These are phyloP conservation scores for Caenorhabditis inopinata DNA, from an alignment of 1,140 invertebrate species.

Conservation along the genomic window DNA sequence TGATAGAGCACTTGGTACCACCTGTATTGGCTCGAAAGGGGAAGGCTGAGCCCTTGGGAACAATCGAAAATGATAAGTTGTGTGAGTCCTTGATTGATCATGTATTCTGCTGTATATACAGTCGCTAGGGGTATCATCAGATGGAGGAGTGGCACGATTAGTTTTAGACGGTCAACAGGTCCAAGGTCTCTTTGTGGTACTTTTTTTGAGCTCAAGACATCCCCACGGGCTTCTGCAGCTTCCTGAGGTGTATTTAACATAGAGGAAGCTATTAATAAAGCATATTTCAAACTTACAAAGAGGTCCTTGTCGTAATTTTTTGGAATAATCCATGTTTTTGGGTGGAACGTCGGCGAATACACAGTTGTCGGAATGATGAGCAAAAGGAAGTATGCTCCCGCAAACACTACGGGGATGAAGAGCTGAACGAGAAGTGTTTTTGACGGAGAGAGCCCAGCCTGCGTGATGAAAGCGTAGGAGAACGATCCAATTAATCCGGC, in stretches of 20 bases:
- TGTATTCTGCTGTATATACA: conserved; percentile 85
- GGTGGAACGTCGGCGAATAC: background rate
- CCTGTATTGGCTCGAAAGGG: conserved; percentile 75
- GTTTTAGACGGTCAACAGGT: background rate
- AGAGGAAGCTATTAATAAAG: background rate
- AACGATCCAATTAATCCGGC: conserved; percentile 60
- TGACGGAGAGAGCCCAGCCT: conserved; percentile 7
- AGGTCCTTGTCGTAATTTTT: background rate
- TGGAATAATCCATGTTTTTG: background rate
- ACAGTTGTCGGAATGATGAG: background rate
- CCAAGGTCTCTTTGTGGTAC: background rate
- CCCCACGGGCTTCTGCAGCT: background rate
- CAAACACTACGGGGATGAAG: background rate
- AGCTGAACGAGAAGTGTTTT: conserved; percentile 26
- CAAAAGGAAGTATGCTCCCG: background rate
- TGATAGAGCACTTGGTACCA: conserved; percentile 84
- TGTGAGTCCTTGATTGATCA: conserved; percentile 84
- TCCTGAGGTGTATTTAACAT: background rate
- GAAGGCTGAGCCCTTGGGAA: conserved; percentile 72
- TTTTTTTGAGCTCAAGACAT: background rate
- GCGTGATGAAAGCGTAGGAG: conserved; percentile 57
- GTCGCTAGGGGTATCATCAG: conserved; percentile 79
- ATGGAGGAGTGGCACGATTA: conserved; percentile 70
- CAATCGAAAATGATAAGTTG: conserved; percentile 75
- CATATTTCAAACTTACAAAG: background rate